Base-by-base conservation (phyloP, 2,797 vertebrate species). In the Loriculus beryllinus region DNA sequence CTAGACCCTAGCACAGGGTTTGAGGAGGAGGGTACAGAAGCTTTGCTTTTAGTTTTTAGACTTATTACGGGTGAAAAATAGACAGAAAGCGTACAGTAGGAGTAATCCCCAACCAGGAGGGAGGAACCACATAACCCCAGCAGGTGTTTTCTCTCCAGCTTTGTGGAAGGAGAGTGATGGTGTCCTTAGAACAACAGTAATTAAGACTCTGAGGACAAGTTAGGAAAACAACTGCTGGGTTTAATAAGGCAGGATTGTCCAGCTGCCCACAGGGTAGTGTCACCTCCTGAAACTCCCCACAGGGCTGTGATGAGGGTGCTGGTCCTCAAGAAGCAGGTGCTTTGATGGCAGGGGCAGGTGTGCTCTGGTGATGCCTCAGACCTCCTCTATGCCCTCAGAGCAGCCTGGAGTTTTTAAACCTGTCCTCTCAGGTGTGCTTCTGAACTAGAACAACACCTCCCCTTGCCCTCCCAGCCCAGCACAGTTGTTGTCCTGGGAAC, bases 141-240 rank as follows among this genome's bases (percentile, higher is more conserved):
- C 96, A 96, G 96, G 72, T 96, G 96, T 62, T 88, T 96, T 92
- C 74, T 81, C 43, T 96, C 88, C 39, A 71, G 42, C 18, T 88
- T 93, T 78, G 5, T 49, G n/a, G 59, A 94, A 90, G 65, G 33
- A 76, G 72, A 28, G 29, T 42, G 47, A 33, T 54, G 47, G 14
- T 57, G 43, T 83, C 42, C 81, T 77, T 81, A 69, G 29, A 83
- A 51, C 43, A 95, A 56, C 47, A 92, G 45, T 83, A 97, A 97
- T 96, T 92, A 95, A 92, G 70, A 51, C 51, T 93, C 51, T 60
- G 65, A 92, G 65, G 81, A 86, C 79, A 92, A 90, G 67, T 74
- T 71, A 94, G 48, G 72, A 93, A 95, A 95, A 96, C 78, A 94
- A 69, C 15, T 2, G 2, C 65, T 25, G 45, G 16, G 17, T 95